Conservation (phyloP, 2,797 vertebrate genomes). For the Iguana delicatissima region DNA sequence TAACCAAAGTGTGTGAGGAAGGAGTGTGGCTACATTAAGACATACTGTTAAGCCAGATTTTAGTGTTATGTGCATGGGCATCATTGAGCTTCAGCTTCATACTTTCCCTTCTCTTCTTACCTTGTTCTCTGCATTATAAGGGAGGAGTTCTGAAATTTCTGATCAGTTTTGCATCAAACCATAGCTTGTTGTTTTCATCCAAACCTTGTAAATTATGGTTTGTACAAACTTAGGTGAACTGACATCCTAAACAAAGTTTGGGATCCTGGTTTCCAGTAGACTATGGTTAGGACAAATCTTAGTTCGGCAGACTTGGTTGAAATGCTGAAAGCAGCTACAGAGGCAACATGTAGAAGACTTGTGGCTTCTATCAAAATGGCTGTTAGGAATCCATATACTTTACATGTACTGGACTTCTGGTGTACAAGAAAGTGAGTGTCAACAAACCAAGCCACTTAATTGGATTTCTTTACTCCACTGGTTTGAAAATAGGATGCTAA, state of each 20-base stretch:
- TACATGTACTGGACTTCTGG: not conserved
- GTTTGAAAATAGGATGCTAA: not conserved
- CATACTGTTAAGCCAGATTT: not conserved
- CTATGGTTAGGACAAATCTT: not conserved
- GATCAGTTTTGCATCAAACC: not conserved
- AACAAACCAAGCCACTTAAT: too few relatives aligned
- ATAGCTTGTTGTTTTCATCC: not conserved
- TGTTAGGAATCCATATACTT: not conserved
- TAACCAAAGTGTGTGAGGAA: not conserved
- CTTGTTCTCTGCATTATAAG: not conserved
- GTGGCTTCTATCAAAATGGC: not conserved
- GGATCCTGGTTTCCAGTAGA: not conserved
- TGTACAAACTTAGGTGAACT: not conserved
- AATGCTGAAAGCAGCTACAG: not conserved
- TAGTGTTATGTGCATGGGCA: not conserved
- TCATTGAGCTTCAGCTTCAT: not conserved
- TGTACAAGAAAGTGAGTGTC: not conserved
- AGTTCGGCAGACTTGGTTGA: not conserved
- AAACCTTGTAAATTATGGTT: not conserved
- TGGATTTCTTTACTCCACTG: not conserved
- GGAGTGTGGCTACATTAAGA: not conserved
- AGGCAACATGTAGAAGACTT: not conserved
- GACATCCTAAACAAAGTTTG: not conserved
- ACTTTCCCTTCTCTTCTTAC: not conserved
- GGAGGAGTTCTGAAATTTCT: not conserved